These are phyloP conservation scores for Ornithoptera priamus DNA, from an alignment of 2,888 invertebrate genomes.

Conservation along the genomic window DNA sequence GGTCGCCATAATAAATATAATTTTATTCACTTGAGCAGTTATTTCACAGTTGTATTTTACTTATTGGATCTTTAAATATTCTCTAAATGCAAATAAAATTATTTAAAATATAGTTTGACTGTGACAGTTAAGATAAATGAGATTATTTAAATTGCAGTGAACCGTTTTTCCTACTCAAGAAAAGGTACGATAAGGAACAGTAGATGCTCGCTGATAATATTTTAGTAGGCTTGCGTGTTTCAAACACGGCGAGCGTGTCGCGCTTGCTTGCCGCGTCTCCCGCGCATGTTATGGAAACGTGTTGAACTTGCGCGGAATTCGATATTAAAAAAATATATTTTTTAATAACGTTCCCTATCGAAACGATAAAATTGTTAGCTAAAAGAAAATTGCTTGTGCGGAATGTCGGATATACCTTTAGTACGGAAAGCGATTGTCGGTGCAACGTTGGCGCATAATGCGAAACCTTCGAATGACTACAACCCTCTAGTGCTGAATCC, in stretches of 20 bases:
- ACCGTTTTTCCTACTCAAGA: not conserved
- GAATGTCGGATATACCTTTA: constrained; percentile 62
- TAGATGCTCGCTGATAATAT: constrained; percentile 13
- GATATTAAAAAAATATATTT: constrained; percentile 12
- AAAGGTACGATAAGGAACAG: constrained; percentile 3
- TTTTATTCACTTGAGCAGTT: not conserved
- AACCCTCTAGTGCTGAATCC: constrained; percentile 30
- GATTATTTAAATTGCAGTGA: not conserved
- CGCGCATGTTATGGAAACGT: constrained; percentile 41
- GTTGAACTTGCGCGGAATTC: constrained; percentile 19
- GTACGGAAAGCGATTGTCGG: constrained; percentile 70
- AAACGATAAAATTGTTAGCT: constrained; percentile 14
- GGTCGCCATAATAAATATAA: too few species aligned
- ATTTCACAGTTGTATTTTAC: not conserved
- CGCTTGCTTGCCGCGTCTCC: constrained; percentile 38
- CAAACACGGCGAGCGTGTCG: constrained; percentile 43
- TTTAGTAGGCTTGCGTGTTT: constrained; percentile 42
- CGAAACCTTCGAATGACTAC: constrained; percentile 35
- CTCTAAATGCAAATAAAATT: not conserved
- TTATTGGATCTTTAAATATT: not conserved
- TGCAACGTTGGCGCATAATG: constrained; percentile 57
- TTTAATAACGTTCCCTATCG: constrained; percentile 28
- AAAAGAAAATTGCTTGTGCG: constrained; percentile 26
- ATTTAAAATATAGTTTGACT: not conserved
- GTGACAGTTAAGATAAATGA: not conserved